A percentile compares a stretch with the other conserved stretches of the same genome.
Evolutionary conservation across 2,113 vertebrate genomes (phyloP).

Genomic region (Gallinago jamesoni): DNA sequence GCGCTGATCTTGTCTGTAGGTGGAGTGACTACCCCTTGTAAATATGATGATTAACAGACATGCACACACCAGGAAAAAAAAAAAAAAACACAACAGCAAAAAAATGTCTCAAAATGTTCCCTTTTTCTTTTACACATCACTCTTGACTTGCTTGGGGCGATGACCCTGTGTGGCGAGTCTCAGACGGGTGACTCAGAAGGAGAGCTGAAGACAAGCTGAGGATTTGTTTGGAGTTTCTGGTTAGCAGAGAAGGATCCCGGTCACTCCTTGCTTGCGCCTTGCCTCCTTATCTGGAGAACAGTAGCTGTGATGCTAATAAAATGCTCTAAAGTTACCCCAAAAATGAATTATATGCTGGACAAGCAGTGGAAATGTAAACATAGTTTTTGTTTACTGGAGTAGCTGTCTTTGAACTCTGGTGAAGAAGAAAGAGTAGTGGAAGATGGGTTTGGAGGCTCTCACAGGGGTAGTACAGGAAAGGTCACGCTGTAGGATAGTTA

Average conservation of each 20-base stretch:
- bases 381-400: neutral
- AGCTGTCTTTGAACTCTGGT: neutral
- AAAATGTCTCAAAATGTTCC: neutral
- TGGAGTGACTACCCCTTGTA: neutral
- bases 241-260: neutral
- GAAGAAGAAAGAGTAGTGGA: neutral
- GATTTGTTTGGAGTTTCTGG: constrained; percentile 11
- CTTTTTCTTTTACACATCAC: constrained; percentile 12
- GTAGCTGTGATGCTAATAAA: neutral
- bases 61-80: neutral
- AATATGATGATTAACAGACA: neutral
- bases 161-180: neutral
- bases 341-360: neutral
- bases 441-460: neutral
- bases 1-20: neutral
- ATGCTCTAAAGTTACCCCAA: neutral
- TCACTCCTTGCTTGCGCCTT: accelerated
- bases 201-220: constrained; percentile 5
- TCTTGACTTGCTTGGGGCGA: neutral
- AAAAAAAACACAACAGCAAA: neutral
- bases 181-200: constrained; percentile 41
- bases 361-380: neutral
- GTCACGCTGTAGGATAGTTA: neutral
- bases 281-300: neutral
- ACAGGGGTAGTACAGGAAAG: neutral